Evolutionary conservation across 2,797 vertebrate genomes (phyloP).

Genomic region (Podarcis lilfordi): DNA sequence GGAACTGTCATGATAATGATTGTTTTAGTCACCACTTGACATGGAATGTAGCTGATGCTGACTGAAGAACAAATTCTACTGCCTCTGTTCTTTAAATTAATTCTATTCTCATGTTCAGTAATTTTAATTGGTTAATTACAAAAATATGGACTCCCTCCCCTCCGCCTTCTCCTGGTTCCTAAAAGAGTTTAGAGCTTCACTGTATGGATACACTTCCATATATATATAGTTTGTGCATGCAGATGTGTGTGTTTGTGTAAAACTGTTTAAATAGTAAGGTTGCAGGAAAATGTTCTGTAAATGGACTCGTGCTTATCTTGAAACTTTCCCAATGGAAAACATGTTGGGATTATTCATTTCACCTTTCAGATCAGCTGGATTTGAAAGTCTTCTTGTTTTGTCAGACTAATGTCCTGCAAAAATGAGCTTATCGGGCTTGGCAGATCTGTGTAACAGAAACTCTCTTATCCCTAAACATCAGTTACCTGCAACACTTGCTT

Average conservation of each 20-base stretch:
- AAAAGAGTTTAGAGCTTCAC: neutral
- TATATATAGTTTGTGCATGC: neutral
- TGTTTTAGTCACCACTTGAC: constrained; percentile 28
- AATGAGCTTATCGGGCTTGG: neutral
- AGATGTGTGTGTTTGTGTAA: neutral
- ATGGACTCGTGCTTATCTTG: neutral
- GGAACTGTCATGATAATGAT: constrained; percentile 26
- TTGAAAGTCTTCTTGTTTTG: neutral
- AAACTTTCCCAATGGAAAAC: neutral
- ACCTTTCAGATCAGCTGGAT: neutral
- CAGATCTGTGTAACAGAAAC: neutral
- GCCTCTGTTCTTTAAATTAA: neutral
- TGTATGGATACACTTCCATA: neutral
- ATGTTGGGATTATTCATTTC: neutral
- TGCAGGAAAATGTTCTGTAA: neutral
- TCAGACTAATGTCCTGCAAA: neutral
- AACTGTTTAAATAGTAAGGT: neutral
- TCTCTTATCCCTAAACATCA: neutral
- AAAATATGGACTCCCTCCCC: neutral
- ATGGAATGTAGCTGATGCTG: constrained; percentile 2
- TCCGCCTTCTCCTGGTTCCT: neutral
- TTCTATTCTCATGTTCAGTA: neutral
- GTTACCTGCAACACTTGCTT: too few species aligned
- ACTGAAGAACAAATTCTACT: neutral
- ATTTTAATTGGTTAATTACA: neutral